phyloP scores from a whole-genome alignment of 2,113 vertebrate species.

The Rhea pennata region DNA sequence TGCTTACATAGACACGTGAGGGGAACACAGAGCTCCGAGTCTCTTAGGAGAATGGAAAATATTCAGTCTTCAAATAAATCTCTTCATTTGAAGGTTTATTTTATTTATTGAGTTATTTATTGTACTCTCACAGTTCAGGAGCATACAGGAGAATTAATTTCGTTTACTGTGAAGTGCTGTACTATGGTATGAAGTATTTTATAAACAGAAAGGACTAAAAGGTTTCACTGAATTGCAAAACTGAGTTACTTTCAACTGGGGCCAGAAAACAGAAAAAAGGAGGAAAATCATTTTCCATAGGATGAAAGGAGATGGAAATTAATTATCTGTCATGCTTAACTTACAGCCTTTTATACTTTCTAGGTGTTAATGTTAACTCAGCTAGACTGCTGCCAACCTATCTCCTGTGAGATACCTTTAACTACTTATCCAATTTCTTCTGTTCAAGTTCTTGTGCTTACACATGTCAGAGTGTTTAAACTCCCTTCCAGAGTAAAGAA shows the following conservation, averaged over 20 bases:
- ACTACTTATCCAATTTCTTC: background rate
- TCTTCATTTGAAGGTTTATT: background rate
- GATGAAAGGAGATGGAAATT: slow-evolving; percentile 4
- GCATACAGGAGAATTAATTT: background rate
- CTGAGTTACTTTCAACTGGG: background rate
- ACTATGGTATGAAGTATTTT: background rate
- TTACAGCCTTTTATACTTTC: background rate
- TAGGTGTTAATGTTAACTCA: background rate
- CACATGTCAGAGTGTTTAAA: background rate
- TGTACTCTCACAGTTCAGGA: background rate
- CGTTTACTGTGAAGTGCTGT: background rate
- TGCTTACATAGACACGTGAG: background rate
- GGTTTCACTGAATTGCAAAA: slow-evolving; percentile 1
- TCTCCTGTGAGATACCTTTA: background rate
- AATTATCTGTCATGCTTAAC: slow-evolving; percentile 12
- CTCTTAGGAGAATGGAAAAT: background rate
- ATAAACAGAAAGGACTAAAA: background rate
- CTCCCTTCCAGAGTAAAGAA: background rate
- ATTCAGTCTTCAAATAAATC: background rate
- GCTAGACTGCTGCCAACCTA: background rate
- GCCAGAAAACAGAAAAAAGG: background rate
- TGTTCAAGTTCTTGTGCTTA: background rate
- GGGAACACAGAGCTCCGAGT: background rate
- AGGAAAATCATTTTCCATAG: slow-evolving; percentile 5
- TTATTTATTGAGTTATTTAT: background rate